These are phyloP conservation scores for Blennius ocellaris DNA, from an alignment of 2,113 vertebrate species.

Conservation along the genomic window DNA sequence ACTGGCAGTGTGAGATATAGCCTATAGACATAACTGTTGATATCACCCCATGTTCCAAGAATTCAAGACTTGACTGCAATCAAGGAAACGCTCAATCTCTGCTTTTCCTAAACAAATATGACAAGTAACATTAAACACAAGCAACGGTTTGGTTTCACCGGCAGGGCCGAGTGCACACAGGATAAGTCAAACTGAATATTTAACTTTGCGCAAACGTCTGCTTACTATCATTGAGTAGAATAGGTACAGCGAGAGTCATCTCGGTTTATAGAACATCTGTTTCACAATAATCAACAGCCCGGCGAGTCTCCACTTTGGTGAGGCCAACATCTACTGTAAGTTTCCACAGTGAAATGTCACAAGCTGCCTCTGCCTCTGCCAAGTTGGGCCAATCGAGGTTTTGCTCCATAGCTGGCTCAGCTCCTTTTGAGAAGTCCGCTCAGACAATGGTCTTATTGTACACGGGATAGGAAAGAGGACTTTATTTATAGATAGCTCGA, in stretches of 20 bases:
- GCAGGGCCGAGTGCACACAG: slow-evolving; percentile 7
- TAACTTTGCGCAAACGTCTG: slow-evolving; percentile 47
- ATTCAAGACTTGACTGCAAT: slow-evolving; percentile 15
- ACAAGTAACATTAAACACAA: slow-evolving; percentile 68
- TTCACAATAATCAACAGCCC: slow-evolving; percentile 58
- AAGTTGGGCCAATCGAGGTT: slow-evolving; percentile 46
- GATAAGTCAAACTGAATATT: slow-evolving; percentile 51
- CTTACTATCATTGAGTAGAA: slow-evolving; percentile 38
- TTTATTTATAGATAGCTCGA: slow-evolving; percentile 22
- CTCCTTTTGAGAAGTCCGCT: slow-evolving; percentile 28
- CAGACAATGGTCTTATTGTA: slow-evolving; percentile 62
- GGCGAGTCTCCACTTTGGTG: slow-evolving; percentile 40
- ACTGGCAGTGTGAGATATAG: background rate
- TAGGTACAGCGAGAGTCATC: slow-evolving; percentile 13
- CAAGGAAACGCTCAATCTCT: slow-evolving; percentile 40
- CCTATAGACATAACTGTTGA: background rate
- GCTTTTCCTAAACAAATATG: slow-evolving; percentile 67
- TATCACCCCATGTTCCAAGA: slow-evolving; percentile 9
- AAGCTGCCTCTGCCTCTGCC: slow-evolving; percentile 50
- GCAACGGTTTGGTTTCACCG: slow-evolving; percentile 9
- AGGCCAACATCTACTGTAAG: slow-evolving; percentile 75
- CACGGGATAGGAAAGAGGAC: background rate
- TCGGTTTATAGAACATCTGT: slow-evolving; percentile 57
- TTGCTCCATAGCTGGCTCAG: slow-evolving; percentile 25
- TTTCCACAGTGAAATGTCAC: slow-evolving; percentile 78